Base-by-base conservation (phyloP, 2,888 invertebrate species). In the Drosophila rubida region DNA sequence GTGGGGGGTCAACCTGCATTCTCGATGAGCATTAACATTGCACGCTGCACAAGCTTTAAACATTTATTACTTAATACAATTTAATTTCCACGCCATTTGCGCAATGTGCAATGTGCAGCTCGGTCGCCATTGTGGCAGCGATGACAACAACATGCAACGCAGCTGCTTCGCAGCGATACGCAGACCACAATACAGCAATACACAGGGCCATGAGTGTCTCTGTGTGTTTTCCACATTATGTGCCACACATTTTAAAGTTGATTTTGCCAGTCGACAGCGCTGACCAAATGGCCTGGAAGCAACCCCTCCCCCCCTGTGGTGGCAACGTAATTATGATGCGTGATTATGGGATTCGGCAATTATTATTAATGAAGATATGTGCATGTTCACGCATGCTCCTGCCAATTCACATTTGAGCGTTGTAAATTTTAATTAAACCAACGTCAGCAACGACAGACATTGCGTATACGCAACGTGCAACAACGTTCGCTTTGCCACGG, bases 21-120 rank as follows among this genome's bases (percentile, higher is more conserved):
- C 46, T 22, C 44, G 60, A 70, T 44, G 61, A 61, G 57, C 48
- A 53, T 75, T 49, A 61, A 49, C 51, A 75, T 79, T 79, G 65
- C 68, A 76, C 68, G 65, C 58, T 69, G 69, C 57, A 63, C 60
- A 66, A 68, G 80, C 69, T 57, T 76, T 75, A 69, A 76, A 80
- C 80, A 80, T 80, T 76, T 79, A 78, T 78, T 80, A 73, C 80
- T 80, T 70, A 69, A 80, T 65, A 67, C 75, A 75, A 80, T 80
- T 78, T 75, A 72, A 75, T 78, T 80, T 81, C 72, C 68, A 78
- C 72, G 67, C 65, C 78, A 81, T 78, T 72, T 79, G 67, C 66
- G 72, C 69, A 72, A 70, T 64, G 66, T 62, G 57, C 69, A 73
- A 48, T 68, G 48, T 53, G 49, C 57, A 42, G 42, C 51, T 70